Percentiles rank a stretch among this genome's conserved stretches.
Evolutionary conservation across 2,797 vertebrate species (phyloP).

Genomic region (Cetoscarus ocellatus): DNA sequence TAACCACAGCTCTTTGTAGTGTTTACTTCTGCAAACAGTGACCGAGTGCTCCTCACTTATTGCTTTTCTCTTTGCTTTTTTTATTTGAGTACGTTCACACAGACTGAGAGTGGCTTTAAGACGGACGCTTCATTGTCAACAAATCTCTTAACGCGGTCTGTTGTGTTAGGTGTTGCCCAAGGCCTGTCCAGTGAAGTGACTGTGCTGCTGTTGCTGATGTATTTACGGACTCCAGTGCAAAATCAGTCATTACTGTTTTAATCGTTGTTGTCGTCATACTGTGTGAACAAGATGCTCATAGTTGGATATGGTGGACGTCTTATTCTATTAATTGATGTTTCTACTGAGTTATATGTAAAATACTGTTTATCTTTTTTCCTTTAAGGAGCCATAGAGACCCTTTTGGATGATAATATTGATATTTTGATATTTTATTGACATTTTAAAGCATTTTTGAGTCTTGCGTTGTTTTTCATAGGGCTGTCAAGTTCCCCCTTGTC

Average conservation of each 20-base stretch:
- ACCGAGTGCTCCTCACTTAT: background rate
- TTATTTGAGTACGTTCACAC: slow-evolving; percentile 11
- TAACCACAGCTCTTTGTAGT: background rate
- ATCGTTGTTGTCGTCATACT: too few relatives aligned
- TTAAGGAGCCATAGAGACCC: background rate
- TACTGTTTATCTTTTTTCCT: slow-evolving; percentile 1
- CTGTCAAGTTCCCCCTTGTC: slow-evolving; percentile 11
- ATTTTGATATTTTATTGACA: too few relatives aligned
- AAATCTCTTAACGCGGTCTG: slow-evolving; percentile 20
- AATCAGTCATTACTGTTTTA: too few relatives aligned
- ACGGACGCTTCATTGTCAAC: slow-evolving; percentile 22
- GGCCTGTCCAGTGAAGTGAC: slow-evolving; percentile 17
- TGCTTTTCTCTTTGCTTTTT: slow-evolving; percentile 12
- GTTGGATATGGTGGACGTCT: too few relatives aligned
- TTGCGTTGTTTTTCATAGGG: background rate
- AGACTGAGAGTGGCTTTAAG: slow-evolving; percentile 32
- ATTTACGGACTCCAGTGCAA: too few relatives aligned
- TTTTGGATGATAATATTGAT: background rate
- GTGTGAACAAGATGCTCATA: background rate
- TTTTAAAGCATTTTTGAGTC: background rate
- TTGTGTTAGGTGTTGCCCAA: slow-evolving; percentile 9
- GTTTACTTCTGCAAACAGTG: background rate
- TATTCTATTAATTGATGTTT: background rate
- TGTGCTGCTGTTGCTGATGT: background rate
- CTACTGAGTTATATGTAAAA: background rate